Conservation (phyloP, 2,797 vertebrate species). For the Gymnothorax javanicus region DNA sequence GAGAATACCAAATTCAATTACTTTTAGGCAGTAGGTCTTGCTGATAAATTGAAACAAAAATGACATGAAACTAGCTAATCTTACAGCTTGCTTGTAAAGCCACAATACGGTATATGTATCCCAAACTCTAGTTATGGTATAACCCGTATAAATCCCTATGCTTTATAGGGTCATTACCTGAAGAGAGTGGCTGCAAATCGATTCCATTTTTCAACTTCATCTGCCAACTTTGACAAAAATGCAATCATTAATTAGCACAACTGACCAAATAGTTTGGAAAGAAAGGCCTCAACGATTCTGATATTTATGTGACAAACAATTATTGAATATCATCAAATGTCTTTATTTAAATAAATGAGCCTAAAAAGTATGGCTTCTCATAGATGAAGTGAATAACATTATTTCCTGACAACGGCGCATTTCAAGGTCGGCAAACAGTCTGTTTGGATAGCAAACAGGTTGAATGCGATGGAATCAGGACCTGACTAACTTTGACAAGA, state of each 20-base stretch:
- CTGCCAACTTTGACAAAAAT: not conserved
- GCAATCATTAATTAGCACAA: not conserved
- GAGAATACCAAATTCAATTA: constrained; percentile 52
- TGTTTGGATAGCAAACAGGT: no score
- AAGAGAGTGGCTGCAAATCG: not conserved
- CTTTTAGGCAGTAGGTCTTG: constrained; percentile 48
- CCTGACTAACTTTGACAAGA: no score
- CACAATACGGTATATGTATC: no score
- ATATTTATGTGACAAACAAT: not conserved
- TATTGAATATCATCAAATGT: not conserved
- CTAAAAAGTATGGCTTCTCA: no score
- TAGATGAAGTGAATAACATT: no score
- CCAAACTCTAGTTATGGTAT: no score
- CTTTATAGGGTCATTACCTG: not conserved
- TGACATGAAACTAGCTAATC: not conserved
- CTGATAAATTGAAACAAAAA: constrained; percentile 41
- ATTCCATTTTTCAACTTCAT: not conserved
- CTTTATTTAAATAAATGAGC: no score
- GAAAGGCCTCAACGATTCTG: not conserved
- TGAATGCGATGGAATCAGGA: no score
- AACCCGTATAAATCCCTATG: not conserved
- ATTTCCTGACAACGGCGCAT: no score
- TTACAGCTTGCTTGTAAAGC: no score
- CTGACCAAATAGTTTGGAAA: not conserved
- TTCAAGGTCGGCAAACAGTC: no score